Evolutionary conservation across 2,797 vertebrate genomes (phyloP), one percentile per base, ranked within the genome.

Genomic region (Picus viridis): DNA sequence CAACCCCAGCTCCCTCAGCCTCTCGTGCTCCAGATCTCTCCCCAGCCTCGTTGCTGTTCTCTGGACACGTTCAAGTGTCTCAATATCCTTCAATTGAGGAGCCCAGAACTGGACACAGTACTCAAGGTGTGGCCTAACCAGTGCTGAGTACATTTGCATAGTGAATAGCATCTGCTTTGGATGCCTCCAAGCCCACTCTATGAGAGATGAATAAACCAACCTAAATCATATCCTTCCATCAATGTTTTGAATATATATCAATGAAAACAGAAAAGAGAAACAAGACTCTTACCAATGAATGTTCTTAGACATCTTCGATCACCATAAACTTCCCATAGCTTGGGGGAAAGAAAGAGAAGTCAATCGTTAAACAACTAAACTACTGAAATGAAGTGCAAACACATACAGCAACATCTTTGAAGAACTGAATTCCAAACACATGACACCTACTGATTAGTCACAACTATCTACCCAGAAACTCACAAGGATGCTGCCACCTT

Each of bases 311-410:
- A 99, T 96, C 99, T 98, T 93, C 99, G 98, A 70, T 99, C 99
- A 30, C 97, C 98, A 70, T 99, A 99, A 32, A 99, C 99, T 88
- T 99, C 99, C 99, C 99, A 99, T 1, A 99, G 96, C 99, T 99
- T 82, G 8, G 17, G 47, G 57, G 53, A 32, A 91, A 74, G 3
- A 20, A 67, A 67, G 56, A 80, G 1, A 36, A 3, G 32, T 65
- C n/a, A 81, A 27, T 95, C 47, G 58, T 30, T 74, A 86, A 76
- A 83, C 13, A 73, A 23, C 7, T 68, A 75, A 1, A 24, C 81
- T 57, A 10, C 27, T 79, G 53, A 89, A 92, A 89, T 64, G 39
- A 73, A 65, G 11, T 26, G 18, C 65, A 87, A 90, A 69, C 14
- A 62, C 45, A 51, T 26, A 89, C 3, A 12, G 29, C 18, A 73